Conservation (phyloP, 2,888 invertebrate genomes). For the Chrysina gloriosa region DNA sequence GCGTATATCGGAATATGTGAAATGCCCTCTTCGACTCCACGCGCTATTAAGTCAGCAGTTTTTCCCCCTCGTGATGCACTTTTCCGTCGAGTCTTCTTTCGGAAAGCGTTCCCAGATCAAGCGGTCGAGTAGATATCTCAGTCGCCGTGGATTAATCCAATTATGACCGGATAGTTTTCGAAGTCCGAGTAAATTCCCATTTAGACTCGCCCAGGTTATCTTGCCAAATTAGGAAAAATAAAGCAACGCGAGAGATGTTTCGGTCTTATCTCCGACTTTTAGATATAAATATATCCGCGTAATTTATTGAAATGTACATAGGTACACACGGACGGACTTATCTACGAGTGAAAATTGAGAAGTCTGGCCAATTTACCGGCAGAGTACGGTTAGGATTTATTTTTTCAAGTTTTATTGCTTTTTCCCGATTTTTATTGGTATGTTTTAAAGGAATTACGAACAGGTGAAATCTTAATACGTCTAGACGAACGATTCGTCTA, state of each 20-base stretch:
- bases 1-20: background rate
- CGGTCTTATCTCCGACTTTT: too few relatives aligned
- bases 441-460: background rate
- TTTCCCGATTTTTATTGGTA: background rate
- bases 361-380: background rate
- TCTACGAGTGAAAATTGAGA: background rate
- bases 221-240: background rate
- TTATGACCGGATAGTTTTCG: background rate
- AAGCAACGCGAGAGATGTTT: background rate
- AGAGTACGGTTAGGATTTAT: background rate
- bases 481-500: background rate
- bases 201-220: background rate
- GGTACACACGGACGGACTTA: background rate
- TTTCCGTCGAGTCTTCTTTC: background rate
- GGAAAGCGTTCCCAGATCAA: background rate
- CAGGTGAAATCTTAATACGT: background rate
- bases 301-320: background rate
- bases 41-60: conserved; percentile 20
- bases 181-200: background rate
- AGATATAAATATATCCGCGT: background rate
- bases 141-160: background rate
- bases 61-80: background rate
- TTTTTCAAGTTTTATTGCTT: background rate
- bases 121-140: conserved; percentile 30
- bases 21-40: background rate